Conservation (phyloP, 2,888 invertebrate genomes). For the Nemurella pictetii region DNA sequence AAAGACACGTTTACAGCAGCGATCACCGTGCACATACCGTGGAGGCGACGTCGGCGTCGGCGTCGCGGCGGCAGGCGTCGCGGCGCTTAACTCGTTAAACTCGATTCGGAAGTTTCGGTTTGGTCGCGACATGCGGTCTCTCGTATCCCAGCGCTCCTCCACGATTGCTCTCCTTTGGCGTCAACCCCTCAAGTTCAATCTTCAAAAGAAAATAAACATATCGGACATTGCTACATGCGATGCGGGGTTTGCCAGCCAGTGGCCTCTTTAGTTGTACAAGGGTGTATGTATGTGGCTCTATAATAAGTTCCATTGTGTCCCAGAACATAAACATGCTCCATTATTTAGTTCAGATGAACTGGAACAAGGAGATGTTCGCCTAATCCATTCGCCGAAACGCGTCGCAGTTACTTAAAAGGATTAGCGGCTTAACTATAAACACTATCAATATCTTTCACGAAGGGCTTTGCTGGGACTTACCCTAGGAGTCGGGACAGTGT, state of each 20-base stretch:
- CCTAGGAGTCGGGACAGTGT: constrained; percentile 33
- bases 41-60: neutral
- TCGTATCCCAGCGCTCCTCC: neutral
- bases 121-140: neutral
- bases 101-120: neutral
- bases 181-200: too few relatives aligned
- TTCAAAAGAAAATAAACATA: neutral
- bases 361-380: constrained; percentile 21
- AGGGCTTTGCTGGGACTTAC: constrained; percentile 29
- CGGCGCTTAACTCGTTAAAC: neutral
- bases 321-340: neutral
- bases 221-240: neutral
- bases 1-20: neutral
- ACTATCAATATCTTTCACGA: constrained; percentile 37
- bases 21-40: neutral
- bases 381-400: constrained; percentile 26
- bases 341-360: neutral
- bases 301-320: neutral
- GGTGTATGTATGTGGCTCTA: neutral
- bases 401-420: constrained; percentile 38
- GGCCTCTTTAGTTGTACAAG: neutral
- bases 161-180: neutral
- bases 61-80: neutral
- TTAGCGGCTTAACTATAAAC: constrained; percentile 37
- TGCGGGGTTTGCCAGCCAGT: neutral